Conservation (phyloP, 2,113 vertebrate species). For the Rattus norvegicus region DNA sequence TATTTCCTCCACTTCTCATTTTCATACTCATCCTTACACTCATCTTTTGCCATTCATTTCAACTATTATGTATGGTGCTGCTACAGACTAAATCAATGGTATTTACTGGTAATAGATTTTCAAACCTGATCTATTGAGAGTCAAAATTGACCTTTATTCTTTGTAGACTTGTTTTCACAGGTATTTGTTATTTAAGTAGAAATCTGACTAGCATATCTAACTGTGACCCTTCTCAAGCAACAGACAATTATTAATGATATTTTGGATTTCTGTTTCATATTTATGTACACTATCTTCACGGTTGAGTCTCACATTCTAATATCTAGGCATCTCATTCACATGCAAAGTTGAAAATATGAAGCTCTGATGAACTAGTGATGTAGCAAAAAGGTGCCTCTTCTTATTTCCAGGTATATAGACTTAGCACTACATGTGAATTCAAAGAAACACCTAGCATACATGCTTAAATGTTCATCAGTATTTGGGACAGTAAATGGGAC, state of each 20-base stretch:
- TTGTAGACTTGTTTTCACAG: not conserved
- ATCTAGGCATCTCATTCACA: not conserved
- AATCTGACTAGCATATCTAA: not conserved
- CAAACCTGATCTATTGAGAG: not conserved
- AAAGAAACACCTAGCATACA: not conserved
- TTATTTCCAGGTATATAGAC: not conserved
- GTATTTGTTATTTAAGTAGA: not conserved
- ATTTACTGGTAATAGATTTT: not conserved
- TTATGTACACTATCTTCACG: not conserved
- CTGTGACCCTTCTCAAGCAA: rapidly evolving
- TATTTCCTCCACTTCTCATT: no score
- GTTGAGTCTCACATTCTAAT: rapidly evolving
- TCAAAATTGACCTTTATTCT: not conserved
- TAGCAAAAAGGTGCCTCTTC: not conserved
- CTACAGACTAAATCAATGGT: not conserved
- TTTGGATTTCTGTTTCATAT: not conserved
- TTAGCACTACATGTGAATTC: not conserved
- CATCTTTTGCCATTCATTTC: not conserved
- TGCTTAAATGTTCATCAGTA: not conserved
- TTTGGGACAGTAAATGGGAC: not conserved
- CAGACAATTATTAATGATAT: not conserved
- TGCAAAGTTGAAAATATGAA: not conserved
- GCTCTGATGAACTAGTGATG: not conserved
- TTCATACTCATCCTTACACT: rapidly evolving
- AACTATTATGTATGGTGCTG: rapidly evolving